These are phyloP conservation scores for Ichneumoninae sp. DNA, from an alignment of 2,888 invertebrate species.

Conservation along the genomic window DNA sequence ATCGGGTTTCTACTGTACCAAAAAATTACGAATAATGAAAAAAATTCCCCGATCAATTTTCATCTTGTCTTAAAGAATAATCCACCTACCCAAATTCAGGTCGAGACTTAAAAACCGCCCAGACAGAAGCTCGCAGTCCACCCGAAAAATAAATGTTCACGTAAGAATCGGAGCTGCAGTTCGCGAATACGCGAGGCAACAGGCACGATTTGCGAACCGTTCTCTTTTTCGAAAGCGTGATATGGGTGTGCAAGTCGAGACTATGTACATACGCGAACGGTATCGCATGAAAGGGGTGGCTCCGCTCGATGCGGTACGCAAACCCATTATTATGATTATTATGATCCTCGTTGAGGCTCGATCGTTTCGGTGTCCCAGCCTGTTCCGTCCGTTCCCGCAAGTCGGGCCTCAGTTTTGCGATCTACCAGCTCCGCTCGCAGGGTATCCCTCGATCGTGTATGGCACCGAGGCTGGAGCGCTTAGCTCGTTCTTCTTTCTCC, in stretches of 20 bases:
- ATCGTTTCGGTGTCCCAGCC: slow-evolving; percentile 66
- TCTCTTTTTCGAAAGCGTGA: background rate
- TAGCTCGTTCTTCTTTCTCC: slow-evolving; percentile 48
- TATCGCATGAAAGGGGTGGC: slow-evolving; percentile 8
- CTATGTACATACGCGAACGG: background rate
- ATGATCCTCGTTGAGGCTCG: slow-evolving; percentile 66
- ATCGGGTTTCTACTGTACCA: no score
- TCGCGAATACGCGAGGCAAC: background rate
- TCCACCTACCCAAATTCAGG: no score
- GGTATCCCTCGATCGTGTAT: slow-evolving; percentile 42
- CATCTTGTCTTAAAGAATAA: no score
- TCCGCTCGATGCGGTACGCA: slow-evolving; percentile 69
- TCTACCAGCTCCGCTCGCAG: slow-evolving; percentile 39
- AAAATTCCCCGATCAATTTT: no score
- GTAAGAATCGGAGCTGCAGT: background rate
- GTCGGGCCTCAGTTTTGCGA: slow-evolving; percentile 40
- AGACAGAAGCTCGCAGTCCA: no score
- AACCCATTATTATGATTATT: slow-evolving; percentile 77
- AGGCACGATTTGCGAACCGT: background rate
- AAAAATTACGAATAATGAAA: no score
- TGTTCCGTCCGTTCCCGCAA: slow-evolving; percentile 51
- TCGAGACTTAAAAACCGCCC: no score
- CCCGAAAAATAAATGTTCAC: no score
- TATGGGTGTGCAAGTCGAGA: background rate
- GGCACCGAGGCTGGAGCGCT: slow-evolving; percentile 29